These are phyloP conservation scores for Leptura quadrifasciata DNA, from an alignment of 2,888 invertebrate species.

Conservation along the genomic window DNA sequence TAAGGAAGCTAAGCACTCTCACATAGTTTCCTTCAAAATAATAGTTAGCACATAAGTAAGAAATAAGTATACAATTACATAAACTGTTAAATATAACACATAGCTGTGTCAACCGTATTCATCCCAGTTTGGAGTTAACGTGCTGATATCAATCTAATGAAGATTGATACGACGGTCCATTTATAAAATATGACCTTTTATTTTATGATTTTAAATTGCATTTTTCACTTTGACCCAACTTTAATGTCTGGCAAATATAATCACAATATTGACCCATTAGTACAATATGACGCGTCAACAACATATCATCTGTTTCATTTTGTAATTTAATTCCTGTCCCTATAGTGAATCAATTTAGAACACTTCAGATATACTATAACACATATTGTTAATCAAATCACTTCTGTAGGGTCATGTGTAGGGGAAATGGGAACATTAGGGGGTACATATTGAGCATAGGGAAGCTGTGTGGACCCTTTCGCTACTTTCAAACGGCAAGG, in stretches of 20 bases:
- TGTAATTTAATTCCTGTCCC: constrained; percentile 52
- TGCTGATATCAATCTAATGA: constrained; percentile 11
- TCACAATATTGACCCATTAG: constrained; percentile 55
- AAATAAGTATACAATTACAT: too few relatives aligned
- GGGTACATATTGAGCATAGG: constrained; percentile 61
- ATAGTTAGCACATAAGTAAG: too few relatives aligned
- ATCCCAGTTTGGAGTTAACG: neutral
- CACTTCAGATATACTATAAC: constrained; percentile 64
- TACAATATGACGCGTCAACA: constrained; percentile 53
- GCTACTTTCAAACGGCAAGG: constrained; percentile 34
- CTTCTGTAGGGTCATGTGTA: constrained; percentile 64
- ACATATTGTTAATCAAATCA: constrained; percentile 71
- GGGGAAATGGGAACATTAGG: constrained; percentile 67
- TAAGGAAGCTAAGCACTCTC: too few relatives aligned
- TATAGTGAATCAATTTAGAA: constrained; percentile 58
- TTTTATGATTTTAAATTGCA: constrained; percentile 35
- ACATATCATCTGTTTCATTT: constrained; percentile 54
- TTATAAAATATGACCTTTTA: constrained; percentile 19
- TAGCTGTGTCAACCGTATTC: neutral
- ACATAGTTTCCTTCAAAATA: too few relatives aligned
- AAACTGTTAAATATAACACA: neutral
- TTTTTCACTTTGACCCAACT: constrained; percentile 48
- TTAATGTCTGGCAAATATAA: constrained; percentile 49
- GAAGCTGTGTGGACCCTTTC: constrained; percentile 48
- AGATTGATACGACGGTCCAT: constrained; percentile 23